Percentiles rank a stretch among this genome's conserved stretches.
Conservation (phyloP, 2,888 invertebrate genomes). For the Caenorhabditis doughertyi region DNA sequence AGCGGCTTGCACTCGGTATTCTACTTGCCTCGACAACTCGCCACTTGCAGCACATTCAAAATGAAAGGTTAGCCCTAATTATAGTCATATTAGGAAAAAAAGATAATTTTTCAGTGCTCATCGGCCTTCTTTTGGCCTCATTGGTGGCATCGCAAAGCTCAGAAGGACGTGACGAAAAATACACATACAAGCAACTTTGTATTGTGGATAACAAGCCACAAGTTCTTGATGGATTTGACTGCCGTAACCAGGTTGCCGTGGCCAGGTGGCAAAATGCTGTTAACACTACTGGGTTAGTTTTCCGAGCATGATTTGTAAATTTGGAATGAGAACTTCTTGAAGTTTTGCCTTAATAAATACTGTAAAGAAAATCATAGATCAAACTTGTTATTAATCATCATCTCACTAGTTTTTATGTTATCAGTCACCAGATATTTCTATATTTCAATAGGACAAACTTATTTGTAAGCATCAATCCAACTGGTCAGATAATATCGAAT, state of each 20-base stretch:
- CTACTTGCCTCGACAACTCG: constrained; percentile 30
- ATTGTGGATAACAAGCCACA: constrained; percentile 75
- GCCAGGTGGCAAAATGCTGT: constrained; percentile 81
- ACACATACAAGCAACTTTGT: constrained; percentile 80
- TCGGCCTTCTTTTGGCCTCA: constrained; percentile 21
- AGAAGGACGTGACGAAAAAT: constrained; percentile 75
- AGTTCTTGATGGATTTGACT: constrained; percentile 74
- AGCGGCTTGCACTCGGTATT: constrained; percentile 34
- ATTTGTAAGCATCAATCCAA: constrained; percentile 14
- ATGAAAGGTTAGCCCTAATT: constrained; percentile 47
- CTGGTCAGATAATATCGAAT: neutral
- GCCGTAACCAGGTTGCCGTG: constrained; percentile 77
- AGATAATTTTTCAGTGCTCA: constrained; percentile 21
- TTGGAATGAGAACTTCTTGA: too few relatives aligned
- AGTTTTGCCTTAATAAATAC: neutral
- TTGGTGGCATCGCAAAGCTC: constrained; percentile 23
- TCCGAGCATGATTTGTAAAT: neutral
- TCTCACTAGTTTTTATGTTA: neutral
- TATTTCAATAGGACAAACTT: neutral
- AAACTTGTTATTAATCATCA: neutral
- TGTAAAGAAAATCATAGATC: constrained; percentile 1
- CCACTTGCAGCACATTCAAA: constrained; percentile 23
- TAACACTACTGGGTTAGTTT: constrained; percentile 77
- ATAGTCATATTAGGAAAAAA: neutral
- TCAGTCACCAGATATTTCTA: neutral